Base-by-base conservation (phyloP, 2,888 invertebrate genomes). In the Leucania comma region DNA sequence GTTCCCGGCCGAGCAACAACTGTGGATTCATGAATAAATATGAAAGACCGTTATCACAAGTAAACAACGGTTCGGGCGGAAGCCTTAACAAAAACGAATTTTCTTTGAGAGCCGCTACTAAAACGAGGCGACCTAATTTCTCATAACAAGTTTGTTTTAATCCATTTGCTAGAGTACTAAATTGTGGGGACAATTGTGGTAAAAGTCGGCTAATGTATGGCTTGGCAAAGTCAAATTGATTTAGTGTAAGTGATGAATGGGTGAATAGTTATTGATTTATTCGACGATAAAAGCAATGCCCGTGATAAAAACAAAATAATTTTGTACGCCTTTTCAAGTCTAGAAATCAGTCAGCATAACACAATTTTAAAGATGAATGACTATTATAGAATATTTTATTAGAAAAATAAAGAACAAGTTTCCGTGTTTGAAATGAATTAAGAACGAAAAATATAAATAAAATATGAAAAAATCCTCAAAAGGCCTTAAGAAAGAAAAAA, bases 71-170 rank as follows among this genome's bases (percentile, higher is more conserved):
- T 72, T 78, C 75, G 68, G 81, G 69, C 84, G 87, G 81, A 86
- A 87, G 81, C 82, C 82, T 73, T 71, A 80, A 85, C 82, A 86
- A 87, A 89, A 89, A 86, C 85, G 85, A 74, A 71, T 73, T 75
- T 72, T 72, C 73, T 68, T 71, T 72, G 76, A 74, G 76, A 76
- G 75, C 73, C 68, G 72, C 61, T 74, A 72, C 83, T 80, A 85
- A 79, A 79, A 82, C 60, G 84, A 68, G 69, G 78, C 80, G 87
- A 80, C 88, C 90, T 88, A 89, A 90, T 91, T 92, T 91, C 88
- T 89, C 87, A 86, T 88, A 90, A 91, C 88, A 90, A 92, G 90
- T 90, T 90, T 90, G 89, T 89, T 88, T 87, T 91, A 91, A 92
- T 92, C 90, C 90, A 92, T 91, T 92, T 90, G 89, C 86, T 81